Evolutionary conservation across 2,888 invertebrate species (phyloP).

Genomic region (Napeogenes inachia): DNA sequence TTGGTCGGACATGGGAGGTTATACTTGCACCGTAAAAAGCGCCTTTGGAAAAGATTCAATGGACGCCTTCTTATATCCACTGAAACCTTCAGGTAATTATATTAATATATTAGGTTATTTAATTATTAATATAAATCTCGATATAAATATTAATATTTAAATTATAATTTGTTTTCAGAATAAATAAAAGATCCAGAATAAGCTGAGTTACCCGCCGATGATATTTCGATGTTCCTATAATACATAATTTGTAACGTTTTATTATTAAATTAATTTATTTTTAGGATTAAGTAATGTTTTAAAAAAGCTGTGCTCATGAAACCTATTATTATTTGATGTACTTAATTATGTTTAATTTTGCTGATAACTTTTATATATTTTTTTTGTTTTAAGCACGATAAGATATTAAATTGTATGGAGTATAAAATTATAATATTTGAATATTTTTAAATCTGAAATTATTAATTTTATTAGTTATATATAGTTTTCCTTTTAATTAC

Average conservation of each 20-base stretch:
- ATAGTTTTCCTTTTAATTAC: not conserved
- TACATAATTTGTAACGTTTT: conserved; percentile 26
- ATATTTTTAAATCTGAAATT: not conserved
- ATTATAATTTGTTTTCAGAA: conserved; percentile 33
- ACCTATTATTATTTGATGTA: not conserved
- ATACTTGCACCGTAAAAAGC: conserved; percentile 85
- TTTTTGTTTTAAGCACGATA: not conserved
- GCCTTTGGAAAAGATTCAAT: conserved; percentile 78
- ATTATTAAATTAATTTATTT: conserved; percentile 7
- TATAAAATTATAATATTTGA: not conserved
- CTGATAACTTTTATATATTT: conserved; percentile 3
- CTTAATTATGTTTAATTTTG: conserved; percentile 3
- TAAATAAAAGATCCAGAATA: conserved; percentile 19
- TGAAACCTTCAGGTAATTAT: conserved; percentile 39
- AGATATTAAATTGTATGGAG: too few species aligned
- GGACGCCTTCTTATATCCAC: conserved; percentile 86
- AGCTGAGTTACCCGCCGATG: conserved; percentile 54
- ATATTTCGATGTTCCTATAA: conserved; percentile 48
- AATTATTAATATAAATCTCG: not conserved
- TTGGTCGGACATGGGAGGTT: conserved; percentile 91
- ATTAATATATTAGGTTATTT: not conserved
- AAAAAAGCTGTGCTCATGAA: not conserved
- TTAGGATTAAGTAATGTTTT: conserved; percentile 2
- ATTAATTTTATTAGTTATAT: not conserved
- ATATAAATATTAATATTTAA: not conserved